phyloP scores from a whole-genome alignment of 2,113 vertebrate genomes.

The Salvelinus fontinalis region DNA sequence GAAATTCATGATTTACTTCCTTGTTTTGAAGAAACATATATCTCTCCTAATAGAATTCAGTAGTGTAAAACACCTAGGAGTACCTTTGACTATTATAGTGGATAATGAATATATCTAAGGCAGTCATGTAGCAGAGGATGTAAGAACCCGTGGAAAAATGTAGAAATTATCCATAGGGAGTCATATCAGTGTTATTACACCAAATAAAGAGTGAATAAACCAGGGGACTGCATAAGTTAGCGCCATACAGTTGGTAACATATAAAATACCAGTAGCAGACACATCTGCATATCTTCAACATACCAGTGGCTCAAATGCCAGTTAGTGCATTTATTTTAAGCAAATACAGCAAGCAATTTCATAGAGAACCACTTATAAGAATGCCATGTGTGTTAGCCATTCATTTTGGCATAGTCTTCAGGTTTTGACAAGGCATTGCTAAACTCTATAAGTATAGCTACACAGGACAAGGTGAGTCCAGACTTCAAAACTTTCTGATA shows the following conservation, averaged over 20 bases:
- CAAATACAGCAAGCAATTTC: no score
- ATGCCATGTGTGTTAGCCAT: not conserved
- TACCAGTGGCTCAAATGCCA: no score
- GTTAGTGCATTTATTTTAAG: no score
- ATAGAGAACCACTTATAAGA: not conserved
- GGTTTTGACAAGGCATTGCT: slow-evolving; percentile 39
- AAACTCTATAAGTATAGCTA: slow-evolving; percentile 43
- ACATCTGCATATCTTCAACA: not conserved
- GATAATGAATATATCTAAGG: slow-evolving; percentile 35
- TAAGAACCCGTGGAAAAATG: slow-evolving; percentile 25
- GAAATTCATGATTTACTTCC: not conserved
- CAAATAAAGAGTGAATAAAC: slow-evolving; percentile 25
- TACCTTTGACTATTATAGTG: slow-evolving; percentile 16
- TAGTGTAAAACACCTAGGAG: slow-evolving; percentile 12
- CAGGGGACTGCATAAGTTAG: not conserved
- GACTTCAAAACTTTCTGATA: slow-evolving; percentile 70
- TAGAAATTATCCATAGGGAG: slow-evolving; percentile 31
- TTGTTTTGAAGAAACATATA: slow-evolving; percentile 27
- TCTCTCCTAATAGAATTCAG: slow-evolving; percentile 18
- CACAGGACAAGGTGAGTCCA: slow-evolving; percentile 72
- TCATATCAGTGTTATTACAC: slow-evolving; percentile 21
- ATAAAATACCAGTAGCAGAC: not conserved
- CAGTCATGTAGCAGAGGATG: slow-evolving; percentile 21
- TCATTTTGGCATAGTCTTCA: slow-evolving; percentile 45
- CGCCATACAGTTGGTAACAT: no score